A percentile compares a stretch with the other conserved stretches of the same genome.
These are phyloP conservation scores for Aphaenogaster floridana DNA, from an alignment of 1,140 invertebrate genomes.

Conservation along the genomic window DNA sequence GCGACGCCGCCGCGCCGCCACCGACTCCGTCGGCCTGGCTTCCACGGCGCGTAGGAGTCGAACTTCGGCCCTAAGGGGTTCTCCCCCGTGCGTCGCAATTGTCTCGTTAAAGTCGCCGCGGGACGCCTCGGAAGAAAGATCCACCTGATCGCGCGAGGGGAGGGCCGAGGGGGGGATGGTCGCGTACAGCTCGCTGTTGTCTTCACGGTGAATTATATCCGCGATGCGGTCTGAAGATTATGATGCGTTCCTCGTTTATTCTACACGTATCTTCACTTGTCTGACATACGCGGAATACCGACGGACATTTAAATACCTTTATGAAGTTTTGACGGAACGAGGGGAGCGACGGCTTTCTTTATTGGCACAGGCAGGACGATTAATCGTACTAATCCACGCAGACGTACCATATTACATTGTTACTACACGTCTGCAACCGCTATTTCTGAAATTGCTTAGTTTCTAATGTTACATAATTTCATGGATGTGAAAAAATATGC, in stretches of 20 bases:
- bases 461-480: background rate
- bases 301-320: constrained; percentile 13
- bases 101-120: constrained; percentile 82
- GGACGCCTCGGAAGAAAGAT: constrained; percentile 66
- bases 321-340: background rate
- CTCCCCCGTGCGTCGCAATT: constrained; percentile 77
- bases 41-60: constrained; percentile 79
- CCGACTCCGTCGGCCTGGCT: constrained; percentile 39
- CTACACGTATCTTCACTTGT: constrained; percentile 25
- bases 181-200: constrained; percentile 45
- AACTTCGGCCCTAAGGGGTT: constrained; percentile 69
- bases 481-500: background rate
- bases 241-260: constrained; percentile 29
- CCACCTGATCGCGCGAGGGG: constrained; percentile 40
- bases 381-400: background rate
- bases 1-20: constrained; percentile 57
- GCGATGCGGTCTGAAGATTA: constrained; percentile 35
- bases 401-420: background rate
- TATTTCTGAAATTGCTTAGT: background rate
- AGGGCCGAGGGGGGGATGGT: background rate
- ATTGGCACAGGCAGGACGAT: background rate
- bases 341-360: background rate
- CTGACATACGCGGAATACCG: background rate
- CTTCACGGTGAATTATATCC: constrained; percentile 47
- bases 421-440: too few relatives aligned